Evolutionary conservation across 1,140 invertebrate species (phyloP).

Genomic region (Bombus waltoni): DNA sequence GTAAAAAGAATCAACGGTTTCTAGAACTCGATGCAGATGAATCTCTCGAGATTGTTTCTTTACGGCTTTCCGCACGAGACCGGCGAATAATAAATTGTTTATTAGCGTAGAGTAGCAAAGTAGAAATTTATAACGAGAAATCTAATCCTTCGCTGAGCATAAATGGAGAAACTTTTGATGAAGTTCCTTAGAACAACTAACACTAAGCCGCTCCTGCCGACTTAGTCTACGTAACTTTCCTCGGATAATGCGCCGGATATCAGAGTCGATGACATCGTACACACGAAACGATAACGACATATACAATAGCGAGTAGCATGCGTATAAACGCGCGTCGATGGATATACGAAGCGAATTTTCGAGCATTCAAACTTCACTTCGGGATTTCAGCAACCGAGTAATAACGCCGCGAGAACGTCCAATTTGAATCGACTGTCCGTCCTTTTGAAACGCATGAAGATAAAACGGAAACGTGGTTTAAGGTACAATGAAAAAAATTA

Average conservation of each 20-base stretch:
- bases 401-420: background rate
- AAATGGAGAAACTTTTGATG: constrained; percentile 52
- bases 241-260: constrained; percentile 26
- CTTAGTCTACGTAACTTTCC: constrained; percentile 25
- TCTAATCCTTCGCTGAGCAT: constrained; percentile 40
- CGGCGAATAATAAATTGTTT: constrained; percentile 19
- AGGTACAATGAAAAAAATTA: background rate
- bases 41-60: background rate
- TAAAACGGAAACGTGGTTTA: background rate
- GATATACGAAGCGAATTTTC: background rate
- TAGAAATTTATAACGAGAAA: constrained; percentile 45
- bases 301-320: constrained; percentile 14
- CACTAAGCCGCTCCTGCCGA: constrained; percentile 12
- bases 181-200: constrained; percentile 46
- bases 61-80: background rate
- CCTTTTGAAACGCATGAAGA: background rate
- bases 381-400: background rate
- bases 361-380: background rate
- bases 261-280: background rate
- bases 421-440: background rate
- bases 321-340: background rate
- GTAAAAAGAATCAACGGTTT: background rate
- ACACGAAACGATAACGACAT: background rate
- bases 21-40: background rate
- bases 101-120: background rate